Evolutionary conservation across 2,888 invertebrate genomes (phyloP), one percentile per base, ranked within the genome.

Genomic region (Thysanoteuthis rhombus): DNA sequence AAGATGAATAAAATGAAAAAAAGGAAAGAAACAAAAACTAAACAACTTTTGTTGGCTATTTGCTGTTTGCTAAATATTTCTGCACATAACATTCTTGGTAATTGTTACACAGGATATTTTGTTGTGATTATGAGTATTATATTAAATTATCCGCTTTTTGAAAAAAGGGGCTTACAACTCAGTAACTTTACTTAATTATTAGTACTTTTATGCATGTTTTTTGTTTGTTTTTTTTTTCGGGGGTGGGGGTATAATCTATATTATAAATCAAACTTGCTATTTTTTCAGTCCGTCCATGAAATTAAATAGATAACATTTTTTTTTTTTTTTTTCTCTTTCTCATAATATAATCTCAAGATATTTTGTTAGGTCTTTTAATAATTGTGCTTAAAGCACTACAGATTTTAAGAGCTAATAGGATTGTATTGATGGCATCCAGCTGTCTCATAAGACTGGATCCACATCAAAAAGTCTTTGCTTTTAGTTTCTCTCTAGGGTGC

Each of bases 231-330:
- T n/a, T 75, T 75, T 58, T 58, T 58, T 58, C n/a, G n/a, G n/a
- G n/a, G n/a, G n/a, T n/a, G n/a, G n/a, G n/a, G n/a, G 42, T 16
- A 42, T 42, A 42, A 22, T 75, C 12, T 19, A n/a, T 75, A n/a
- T n/a, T 36, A 16, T 75, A 36, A 75, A n/a, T 75, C 16, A 75
- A 36, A 75, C 75, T 25, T 19, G 6, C 75, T 75, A 75, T 75
- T 75, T 75, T 75, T 75, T 75, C 75, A 75, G 75, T 75, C 75
- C 75, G 75, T 75, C 75, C 75, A 75, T 75, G 75, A n/a, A 75
- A 75, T 75, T n/a, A 75, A 8, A 32, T 75, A 75, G n/a, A 75
- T 10, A 75, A 3, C 8, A 12, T n/a, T 36, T 75, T 16, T 75
- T n/a, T n/a, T 75, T 75, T 75, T 36, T 75, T 75, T n/a, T 75